phyloP scores from a whole-genome alignment of 2,113 vertebrate genomes.

The Gambusia holbrooki region DNA sequence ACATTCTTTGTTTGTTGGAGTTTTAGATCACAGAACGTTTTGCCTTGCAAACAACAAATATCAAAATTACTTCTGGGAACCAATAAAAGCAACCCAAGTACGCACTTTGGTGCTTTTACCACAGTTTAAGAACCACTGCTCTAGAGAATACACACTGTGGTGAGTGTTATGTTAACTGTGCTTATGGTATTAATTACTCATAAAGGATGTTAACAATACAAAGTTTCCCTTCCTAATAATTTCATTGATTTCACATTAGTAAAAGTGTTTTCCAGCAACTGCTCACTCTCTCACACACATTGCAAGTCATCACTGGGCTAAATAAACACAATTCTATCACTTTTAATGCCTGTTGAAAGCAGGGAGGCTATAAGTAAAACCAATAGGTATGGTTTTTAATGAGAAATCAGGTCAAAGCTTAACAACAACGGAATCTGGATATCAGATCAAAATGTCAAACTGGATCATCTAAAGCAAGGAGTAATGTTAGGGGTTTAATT shows the following conservation, averaged over 20 bases:
- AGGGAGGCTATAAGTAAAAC: neutral
- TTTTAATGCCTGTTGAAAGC: neutral
- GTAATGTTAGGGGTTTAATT: conserved; percentile 68
- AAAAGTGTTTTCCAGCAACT: neutral
- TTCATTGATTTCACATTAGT: neutral
- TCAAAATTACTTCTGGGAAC: neutral
- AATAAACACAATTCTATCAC: neutral
- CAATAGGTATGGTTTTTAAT: neutral
- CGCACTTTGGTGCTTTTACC: neutral
- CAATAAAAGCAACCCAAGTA: neutral
- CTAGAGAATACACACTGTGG: neutral
- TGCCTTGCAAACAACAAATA: neutral
- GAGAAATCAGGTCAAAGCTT: neutral
- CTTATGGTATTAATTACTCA: neutral
- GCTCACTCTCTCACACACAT: too few relatives aligned
- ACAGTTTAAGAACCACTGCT: neutral
- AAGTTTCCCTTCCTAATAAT: neutral
- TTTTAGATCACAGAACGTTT: neutral
- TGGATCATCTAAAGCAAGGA: conserved; percentile 24
- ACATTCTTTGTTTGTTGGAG: too few relatives aligned
- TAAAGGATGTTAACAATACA: neutral
- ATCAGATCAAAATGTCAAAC: neutral
- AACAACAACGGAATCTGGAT: neutral
- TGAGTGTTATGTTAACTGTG: neutral
- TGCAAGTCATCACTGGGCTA: neutral